Evolutionary conservation across 2,888 invertebrate species (phyloP).

Genomic region (Hypselothyrea guttata): DNA sequence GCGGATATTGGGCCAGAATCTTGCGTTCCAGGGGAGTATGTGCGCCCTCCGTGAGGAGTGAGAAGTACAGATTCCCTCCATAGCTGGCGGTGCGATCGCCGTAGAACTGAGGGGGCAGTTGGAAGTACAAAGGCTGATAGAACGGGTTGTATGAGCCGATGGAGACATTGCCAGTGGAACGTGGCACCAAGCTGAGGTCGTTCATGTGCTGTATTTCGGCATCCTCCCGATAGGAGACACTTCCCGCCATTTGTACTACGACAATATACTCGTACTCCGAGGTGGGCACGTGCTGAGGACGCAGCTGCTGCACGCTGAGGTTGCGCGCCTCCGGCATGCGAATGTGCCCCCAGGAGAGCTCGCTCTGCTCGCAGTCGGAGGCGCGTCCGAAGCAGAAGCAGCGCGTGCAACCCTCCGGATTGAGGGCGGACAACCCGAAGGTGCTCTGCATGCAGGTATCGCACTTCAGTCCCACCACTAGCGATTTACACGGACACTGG

Average conservation of each 20-base stretch:
- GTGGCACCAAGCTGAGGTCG: constrained; percentile 86
- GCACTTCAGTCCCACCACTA: constrained; percentile 93
- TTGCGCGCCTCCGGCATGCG: constrained; percentile 85
- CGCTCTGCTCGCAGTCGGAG: constrained; percentile 90
- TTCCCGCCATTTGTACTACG: constrained; percentile 81
- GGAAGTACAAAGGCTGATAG: constrained; percentile 81
- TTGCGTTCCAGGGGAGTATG: constrained; percentile 84
- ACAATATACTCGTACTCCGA: constrained; percentile 81
- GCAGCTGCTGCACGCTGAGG: constrained; percentile 81
- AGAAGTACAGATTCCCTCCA: constrained; percentile 93
- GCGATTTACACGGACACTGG: constrained; percentile 94
- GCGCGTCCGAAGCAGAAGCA: constrained; percentile 98
- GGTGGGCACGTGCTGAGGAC: constrained; percentile 70
- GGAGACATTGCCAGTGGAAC: constrained; percentile 83
- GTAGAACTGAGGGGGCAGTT: constrained; percentile 89
- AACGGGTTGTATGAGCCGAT: constrained; percentile 81
- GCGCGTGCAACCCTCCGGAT: constrained; percentile 93
- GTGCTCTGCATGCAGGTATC: constrained; percentile 91
- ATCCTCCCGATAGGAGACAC: constrained; percentile 79
- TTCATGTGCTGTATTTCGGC: constrained; percentile 84
- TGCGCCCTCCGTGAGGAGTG: constrained; percentile 86
- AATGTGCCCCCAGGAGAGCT: constrained; percentile 91
- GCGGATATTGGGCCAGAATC: constrained; percentile 86
- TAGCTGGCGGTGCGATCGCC: constrained; percentile 96
- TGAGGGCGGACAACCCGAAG: constrained; percentile 91